These are phyloP conservation scores for Caenorhabditis remanei DNA, from an alignment of 1,140 invertebrate genomes.

Conservation along the genomic window DNA sequence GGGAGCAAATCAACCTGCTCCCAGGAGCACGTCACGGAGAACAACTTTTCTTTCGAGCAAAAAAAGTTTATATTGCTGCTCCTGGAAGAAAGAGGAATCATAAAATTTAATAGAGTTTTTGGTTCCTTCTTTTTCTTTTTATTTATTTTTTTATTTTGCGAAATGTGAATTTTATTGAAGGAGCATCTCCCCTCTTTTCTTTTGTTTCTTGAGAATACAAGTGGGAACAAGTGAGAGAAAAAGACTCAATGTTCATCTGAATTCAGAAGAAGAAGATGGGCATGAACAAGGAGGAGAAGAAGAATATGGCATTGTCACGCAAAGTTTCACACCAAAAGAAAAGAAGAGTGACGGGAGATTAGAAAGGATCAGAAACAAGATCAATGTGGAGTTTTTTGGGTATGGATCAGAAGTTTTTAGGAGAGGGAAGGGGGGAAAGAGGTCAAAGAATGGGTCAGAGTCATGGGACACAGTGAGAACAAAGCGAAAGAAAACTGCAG, in stretches of 20 bases:
- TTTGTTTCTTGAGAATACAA: conserved; percentile 1
- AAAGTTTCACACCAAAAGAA: neutral
- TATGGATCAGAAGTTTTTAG: neutral
- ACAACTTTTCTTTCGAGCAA: neutral
- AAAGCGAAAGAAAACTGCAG: too few relatives aligned
- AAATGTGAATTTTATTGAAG: neutral
- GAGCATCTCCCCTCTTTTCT: neutral
- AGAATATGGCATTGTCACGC: conserved; percentile 46
- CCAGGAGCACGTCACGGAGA: neutral
- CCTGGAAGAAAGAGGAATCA: neutral
- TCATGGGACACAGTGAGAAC: neutral
- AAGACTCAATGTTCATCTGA: conserved; percentile 12
- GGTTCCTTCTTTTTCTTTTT: neutral
- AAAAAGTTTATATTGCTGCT: too few relatives aligned
- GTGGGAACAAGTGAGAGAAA: conserved; percentile 29
- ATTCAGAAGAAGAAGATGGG: neutral
- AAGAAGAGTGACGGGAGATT: neutral
- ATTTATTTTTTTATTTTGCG: neutral
- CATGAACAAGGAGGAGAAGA: neutral
- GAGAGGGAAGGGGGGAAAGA: neutral
- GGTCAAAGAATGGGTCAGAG: neutral
- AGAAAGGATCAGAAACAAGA: conserved; percentile 34
- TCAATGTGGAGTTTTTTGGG: neutral
- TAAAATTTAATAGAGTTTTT: conserved; percentile 35
- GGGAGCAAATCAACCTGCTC: conserved; percentile 35